These are phyloP conservation scores for Argyra leucocephala DNA, from an alignment of 2,888 invertebrate genomes.

Conservation along the genomic window DNA sequence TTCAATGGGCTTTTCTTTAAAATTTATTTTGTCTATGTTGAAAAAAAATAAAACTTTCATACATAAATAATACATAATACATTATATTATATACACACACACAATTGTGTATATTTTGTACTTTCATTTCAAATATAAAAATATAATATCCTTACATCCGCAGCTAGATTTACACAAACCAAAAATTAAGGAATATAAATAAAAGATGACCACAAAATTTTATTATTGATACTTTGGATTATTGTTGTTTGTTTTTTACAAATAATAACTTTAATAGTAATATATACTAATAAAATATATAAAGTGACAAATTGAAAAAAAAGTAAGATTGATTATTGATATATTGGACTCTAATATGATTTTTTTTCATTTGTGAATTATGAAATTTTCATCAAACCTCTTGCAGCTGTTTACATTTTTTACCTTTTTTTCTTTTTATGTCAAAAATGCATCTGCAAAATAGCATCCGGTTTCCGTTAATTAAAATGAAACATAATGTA, in stretches of 20 bases:
- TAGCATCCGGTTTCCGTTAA: constrained; percentile 6
- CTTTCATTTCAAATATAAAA: background rate
- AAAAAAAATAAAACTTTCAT: too few species aligned
- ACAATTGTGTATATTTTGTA: background rate
- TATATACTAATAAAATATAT: background rate
- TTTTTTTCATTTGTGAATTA: background rate
- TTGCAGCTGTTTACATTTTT: constrained; percentile 1
- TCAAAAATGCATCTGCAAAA: background rate
- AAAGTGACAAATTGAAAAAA: background rate
- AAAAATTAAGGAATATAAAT: too few species aligned
- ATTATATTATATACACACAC: too few species aligned
- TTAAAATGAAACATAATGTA: too few species aligned
- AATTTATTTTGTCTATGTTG: background rate
- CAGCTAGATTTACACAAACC: background rate
- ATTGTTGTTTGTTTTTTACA: background rate
- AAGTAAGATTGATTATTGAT: constrained; percentile 1
- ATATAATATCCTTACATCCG: constrained; percentile 4
- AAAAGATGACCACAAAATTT: constrained; percentile 6
- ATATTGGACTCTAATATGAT: background rate
- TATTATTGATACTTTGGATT: background rate
- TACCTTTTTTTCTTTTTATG: background rate
- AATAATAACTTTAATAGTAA: background rate
- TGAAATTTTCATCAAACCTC: background rate
- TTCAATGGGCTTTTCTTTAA: background rate
- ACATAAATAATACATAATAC: too few species aligned